Conservation (phyloP, 2,113 vertebrate species). For the Gobiocypris rarus region DNA sequence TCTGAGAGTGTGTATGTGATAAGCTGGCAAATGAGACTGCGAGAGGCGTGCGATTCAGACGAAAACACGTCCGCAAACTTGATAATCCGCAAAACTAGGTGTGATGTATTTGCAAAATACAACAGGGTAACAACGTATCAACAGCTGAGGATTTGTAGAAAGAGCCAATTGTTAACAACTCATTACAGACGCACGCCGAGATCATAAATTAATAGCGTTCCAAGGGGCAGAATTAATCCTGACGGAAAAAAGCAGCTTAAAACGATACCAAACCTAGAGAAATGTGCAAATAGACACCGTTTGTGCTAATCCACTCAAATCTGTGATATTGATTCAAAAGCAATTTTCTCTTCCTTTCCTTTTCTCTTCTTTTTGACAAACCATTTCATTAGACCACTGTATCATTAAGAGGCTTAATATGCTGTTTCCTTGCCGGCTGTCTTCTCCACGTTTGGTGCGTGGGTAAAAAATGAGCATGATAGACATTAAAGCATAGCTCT, state of each 20-base stretch:
- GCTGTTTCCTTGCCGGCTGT: conserved; percentile 49
- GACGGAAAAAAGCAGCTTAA: conserved; percentile 45
- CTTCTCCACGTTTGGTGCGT: conserved; percentile 45
- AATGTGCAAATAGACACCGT: conserved; percentile 59
- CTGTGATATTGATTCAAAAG: conserved; percentile 65
- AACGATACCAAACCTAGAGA: conserved; percentile 47
- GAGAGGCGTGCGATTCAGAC: neutral
- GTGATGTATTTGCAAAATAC: conserved; percentile 33
- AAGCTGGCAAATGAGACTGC: conserved; percentile 41
- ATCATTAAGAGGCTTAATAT: conserved; percentile 69
- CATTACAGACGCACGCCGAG: conserved; percentile 39
- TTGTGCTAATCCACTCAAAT: conserved; percentile 67
- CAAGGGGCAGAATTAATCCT: conserved; percentile 52
- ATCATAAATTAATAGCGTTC: conserved; percentile 49
- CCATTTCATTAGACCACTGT: conserved; percentile 64
- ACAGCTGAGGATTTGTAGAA: conserved; percentile 34
- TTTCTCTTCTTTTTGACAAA: conserved; percentile 57
- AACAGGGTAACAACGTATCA: conserved; percentile 55
- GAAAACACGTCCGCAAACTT: conserved; percentile 7
- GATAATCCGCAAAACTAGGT: conserved; percentile 5
- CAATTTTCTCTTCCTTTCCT: conserved; percentile 45
- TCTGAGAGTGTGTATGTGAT: conserved; percentile 36
- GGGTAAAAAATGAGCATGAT: conserved; percentile 61
- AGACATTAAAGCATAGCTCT: conserved; percentile 62
- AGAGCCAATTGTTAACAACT: conserved; percentile 49